These are phyloP conservation scores for Megastigmus dorsalis DNA, from an alignment of 2,888 invertebrate species.

Conservation along the genomic window DNA sequence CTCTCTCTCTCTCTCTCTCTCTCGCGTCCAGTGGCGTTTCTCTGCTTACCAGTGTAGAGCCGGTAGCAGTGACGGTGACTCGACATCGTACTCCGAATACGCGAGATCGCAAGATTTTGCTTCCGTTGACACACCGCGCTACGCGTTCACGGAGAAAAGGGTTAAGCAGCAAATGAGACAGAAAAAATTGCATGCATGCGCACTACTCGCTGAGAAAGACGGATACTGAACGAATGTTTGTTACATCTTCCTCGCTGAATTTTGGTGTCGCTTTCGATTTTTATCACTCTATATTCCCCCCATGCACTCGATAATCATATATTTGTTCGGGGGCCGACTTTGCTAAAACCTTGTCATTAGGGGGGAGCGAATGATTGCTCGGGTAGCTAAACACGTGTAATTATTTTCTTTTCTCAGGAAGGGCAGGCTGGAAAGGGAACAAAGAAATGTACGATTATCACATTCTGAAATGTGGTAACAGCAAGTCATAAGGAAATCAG, in stretches of 20 bases:
- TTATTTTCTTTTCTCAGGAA: no score
- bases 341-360: not conserved
- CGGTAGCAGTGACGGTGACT: conserved; percentile 41
- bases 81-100: conserved; percentile 58
- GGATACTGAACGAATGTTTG: conserved; percentile 33
- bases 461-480: no score
- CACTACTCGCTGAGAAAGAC: not conserved
- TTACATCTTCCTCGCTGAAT: conserved; percentile 19
- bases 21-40: conserved; percentile 20
- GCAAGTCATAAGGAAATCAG: no score
- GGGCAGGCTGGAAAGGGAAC: no score
- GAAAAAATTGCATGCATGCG: conserved; percentile 16
- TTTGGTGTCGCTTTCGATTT: conserved; percentile 42
- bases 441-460: no score
- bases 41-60: conserved; percentile 19
- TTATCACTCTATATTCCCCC: no score
- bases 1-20: conserved; percentile 36
- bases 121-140: conserved; percentile 53
- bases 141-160: no score
- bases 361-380: not conserved
- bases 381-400: no score
- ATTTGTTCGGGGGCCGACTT: conserved; percentile 18
- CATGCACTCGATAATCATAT: conserved; percentile 26
- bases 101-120: conserved; percentile 54
- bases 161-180: conserved; percentile 28